Evolutionary conservation across 2,113 vertebrate species (phyloP).

Genomic region (Pampusana beccarii): DNA sequence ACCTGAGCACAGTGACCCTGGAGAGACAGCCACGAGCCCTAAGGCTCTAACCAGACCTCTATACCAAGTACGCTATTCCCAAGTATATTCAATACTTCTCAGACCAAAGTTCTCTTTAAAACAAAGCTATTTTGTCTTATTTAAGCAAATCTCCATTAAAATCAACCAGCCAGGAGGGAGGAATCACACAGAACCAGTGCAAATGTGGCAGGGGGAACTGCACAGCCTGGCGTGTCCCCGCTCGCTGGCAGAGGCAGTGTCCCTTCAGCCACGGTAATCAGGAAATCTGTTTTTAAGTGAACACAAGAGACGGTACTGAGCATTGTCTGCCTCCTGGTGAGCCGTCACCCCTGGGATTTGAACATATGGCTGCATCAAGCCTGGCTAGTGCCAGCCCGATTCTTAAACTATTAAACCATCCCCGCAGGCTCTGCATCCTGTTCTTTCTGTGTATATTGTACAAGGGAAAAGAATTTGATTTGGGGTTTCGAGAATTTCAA

Average conservation of each 20-base stretch:
- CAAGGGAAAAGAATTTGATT: background rate
- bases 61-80: background rate
- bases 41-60: background rate
- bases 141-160: background rate
- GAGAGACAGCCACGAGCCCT: background rate
- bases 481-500: background rate
- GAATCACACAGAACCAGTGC: background rate
- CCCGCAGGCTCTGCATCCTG: background rate
- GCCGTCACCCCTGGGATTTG: background rate
- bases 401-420: background rate
- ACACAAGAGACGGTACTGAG: background rate
- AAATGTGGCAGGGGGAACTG: background rate
- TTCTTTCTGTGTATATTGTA: background rate
- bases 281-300: background rate
- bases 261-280: accelerated
- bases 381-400: background rate
- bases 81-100: background rate
- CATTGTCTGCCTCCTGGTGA: background rate
- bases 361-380: background rate
- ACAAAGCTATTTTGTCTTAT: background rate
- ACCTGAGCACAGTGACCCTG: background rate
- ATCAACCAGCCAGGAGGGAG: background rate
- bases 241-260: background rate
- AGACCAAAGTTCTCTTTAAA: background rate
- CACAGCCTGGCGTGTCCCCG: accelerated